Evolutionary conservation across 2,888 invertebrate species (phyloP).

Genomic region (Ochlodes sylvanus): DNA sequence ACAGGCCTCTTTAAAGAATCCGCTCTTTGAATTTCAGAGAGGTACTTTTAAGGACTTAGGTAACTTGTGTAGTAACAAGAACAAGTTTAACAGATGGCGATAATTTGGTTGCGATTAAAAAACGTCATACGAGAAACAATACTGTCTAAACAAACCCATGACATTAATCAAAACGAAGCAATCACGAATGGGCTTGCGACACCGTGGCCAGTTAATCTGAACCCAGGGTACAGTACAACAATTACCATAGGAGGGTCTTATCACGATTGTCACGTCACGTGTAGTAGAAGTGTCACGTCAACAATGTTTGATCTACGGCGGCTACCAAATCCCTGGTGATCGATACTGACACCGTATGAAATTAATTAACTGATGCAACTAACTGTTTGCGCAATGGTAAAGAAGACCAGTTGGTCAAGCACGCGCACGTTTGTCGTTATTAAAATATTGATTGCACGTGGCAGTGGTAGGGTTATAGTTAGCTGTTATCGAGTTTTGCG

Average conservation of each 20-base stretch:
- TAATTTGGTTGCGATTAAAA: slow-evolving; percentile 10
- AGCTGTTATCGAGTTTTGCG: neutral
- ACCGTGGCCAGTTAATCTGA: slow-evolving; percentile 20
- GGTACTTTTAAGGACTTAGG: neutral
- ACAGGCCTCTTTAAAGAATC: neutral
- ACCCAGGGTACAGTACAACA: slow-evolving; percentile 21
- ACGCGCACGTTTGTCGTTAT: neutral
- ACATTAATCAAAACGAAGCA: slow-evolving; percentile 11
- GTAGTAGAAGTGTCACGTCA: slow-evolving; percentile 57
- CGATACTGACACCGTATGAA: slow-evolving; percentile 70
- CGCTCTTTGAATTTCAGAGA: neutral
- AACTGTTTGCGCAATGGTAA: slow-evolving; percentile 49
- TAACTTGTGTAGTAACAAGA: slow-evolving; percentile 4
- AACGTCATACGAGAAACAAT: slow-evolving; percentile 2
- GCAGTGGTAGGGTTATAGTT: neutral
- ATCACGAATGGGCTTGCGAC: slow-evolving; percentile 24
- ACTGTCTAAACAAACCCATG: slow-evolving; percentile 8
- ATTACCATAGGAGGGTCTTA: slow-evolving; percentile 37
- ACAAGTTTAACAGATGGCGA: slow-evolving; percentile 7
- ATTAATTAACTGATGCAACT: slow-evolving; percentile 64
- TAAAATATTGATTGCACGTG: slow-evolving; percentile 9
- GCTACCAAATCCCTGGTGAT: slow-evolving; percentile 64
- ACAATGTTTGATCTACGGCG: slow-evolving; percentile 65
- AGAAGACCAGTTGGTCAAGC: slow-evolving; percentile 42
- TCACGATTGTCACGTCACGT: slow-evolving; percentile 54